Base-by-base conservation (phyloP, 2,888 invertebrate genomes). In the Noctua comes region DNA sequence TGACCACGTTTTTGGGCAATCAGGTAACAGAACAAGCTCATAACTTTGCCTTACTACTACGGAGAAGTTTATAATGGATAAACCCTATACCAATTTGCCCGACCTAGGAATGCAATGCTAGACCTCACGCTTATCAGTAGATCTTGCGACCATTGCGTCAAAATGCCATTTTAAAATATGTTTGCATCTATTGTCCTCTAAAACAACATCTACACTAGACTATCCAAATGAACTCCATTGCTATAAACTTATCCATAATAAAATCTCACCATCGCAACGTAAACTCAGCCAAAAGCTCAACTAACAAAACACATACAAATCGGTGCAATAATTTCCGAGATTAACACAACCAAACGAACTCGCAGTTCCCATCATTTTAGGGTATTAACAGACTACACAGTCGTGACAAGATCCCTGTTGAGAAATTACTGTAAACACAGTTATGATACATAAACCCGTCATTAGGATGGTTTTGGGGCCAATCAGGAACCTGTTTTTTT, bases 401-500 rank as follows among this genome's bases (percentile, higher is more conserved):
- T 89, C 90, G 90, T 90, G 89, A 90, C 90, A 90, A 87, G 89
- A 88, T 88, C 86, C 86, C 84, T 80, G 76, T 83, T 87, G 90
- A 89, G 88, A 89, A 90, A 89, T 90, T 85, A 84, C 73, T 79
- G 83, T 88, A 88, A 90, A 88, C 83, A 83, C 87, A 76, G 88
- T 89, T 86, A 89, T 83, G 77, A 88, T 76, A 80, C 83, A 69
- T 85, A 85, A 85, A 87, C 85, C 88, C 79, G 77, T 87, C 87
- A 90, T 91, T 91, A 90, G 73, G 75, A 79, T 72, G 88, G 79
- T 82, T 88, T 86, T 85, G 88, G 85, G 89, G 86, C 87, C 91
- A 91, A 91, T 91, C 91, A 89, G 84, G 88, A 93, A 92, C 93
- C 89, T 83, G 92, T 90, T 85, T 78, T 77, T 80, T 81, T 80